Percentiles rank a stretch among this genome's conserved stretches.
These are phyloP conservation scores for Parnassius smintheus DNA, from an alignment of 2,888 invertebrate genomes.

Conservation along the genomic window DNA sequence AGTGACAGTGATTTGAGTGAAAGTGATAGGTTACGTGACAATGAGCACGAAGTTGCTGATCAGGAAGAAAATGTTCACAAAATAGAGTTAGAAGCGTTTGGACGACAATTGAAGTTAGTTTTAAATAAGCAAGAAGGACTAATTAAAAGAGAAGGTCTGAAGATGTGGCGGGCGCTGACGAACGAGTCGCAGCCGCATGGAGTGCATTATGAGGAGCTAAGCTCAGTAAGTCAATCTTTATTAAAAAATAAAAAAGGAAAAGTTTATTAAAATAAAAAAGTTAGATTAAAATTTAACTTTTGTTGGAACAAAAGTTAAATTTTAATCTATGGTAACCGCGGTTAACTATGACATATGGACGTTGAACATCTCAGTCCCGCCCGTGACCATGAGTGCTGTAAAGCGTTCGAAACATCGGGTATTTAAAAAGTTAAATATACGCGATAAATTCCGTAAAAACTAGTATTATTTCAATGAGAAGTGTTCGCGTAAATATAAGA, in stretches of 20 bases:
- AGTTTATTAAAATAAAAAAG: too few species aligned
- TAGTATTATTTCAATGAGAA: too few species aligned
- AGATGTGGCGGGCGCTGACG: constrained; percentile 90
- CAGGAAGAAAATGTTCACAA: constrained; percentile 80
- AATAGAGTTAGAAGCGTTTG: constrained; percentile 90
- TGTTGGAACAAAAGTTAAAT: too few species aligned
- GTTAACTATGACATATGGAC: too few species aligned
- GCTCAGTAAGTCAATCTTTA: constrained; percentile 81
- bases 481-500: too few species aligned
- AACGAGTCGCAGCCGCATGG: constrained; percentile 90
- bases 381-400: too few species aligned
- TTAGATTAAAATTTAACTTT: too few species aligned
- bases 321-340: too few species aligned
- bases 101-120: constrained; percentile 86
- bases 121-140: constrained; percentile 89
- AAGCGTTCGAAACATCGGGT: too few species aligned
- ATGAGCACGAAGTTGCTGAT: constrained; percentile 55
- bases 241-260: not conserved
- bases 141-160: constrained; percentile 87
- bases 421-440: too few species aligned
- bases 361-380: too few species aligned
- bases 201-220: constrained; percentile 88
- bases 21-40: constrained; percentile 55
- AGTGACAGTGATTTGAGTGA: constrained; percentile 40
- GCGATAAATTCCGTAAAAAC: too few species aligned